These are phyloP conservation scores for Melolontha melolontha DNA, from an alignment of 2,888 invertebrate species.

Conservation along the genomic window DNA sequence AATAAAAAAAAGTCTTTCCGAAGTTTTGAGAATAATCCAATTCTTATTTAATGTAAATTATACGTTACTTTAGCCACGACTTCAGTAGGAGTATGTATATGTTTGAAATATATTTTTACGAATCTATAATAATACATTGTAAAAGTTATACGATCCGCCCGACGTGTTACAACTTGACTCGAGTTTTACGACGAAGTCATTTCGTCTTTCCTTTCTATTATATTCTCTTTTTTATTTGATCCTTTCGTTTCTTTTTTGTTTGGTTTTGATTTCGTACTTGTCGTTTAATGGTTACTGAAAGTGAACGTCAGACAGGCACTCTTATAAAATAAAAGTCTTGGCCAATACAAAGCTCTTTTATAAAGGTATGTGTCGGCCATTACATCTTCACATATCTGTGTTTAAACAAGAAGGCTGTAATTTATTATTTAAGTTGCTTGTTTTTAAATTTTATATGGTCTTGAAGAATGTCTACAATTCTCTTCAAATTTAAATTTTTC, in stretches of 20 bases:
- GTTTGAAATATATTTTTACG: too few species aligned
- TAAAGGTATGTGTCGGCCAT: background rate
- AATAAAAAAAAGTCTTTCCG: too few species aligned
- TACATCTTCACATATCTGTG: background rate
- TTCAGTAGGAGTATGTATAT: too few species aligned
- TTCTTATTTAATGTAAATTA: too few species aligned
- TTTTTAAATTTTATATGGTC: too few species aligned
- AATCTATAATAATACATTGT: too few species aligned
- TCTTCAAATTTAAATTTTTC: too few species aligned
- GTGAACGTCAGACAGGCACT: slow-evolving; percentile 11
- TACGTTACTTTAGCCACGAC: too few species aligned
- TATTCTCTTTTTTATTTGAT: slow-evolving; percentile 36
- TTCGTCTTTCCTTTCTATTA: slow-evolving; percentile 21
- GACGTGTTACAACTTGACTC: slow-evolving; percentile 30
- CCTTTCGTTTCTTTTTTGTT: slow-evolving; percentile 20
- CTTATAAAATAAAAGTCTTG: slow-evolving; percentile 1
- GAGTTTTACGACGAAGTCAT: slow-evolving; percentile 39
- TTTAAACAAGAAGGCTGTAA: too few species aligned
- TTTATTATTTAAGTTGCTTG: too few species aligned
- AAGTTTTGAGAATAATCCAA: too few species aligned
- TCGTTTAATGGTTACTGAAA: slow-evolving; percentile 17
- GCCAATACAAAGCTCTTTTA: background rate
- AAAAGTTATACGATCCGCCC: slow-evolving; percentile 4
- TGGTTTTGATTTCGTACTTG: slow-evolving; percentile 25
- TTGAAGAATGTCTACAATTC: too few species aligned